Percentiles rank a stretch among this genome's conserved stretches.
Conservation (phyloP, 2,797 vertebrate species). For the Myioborus miniatus region DNA sequence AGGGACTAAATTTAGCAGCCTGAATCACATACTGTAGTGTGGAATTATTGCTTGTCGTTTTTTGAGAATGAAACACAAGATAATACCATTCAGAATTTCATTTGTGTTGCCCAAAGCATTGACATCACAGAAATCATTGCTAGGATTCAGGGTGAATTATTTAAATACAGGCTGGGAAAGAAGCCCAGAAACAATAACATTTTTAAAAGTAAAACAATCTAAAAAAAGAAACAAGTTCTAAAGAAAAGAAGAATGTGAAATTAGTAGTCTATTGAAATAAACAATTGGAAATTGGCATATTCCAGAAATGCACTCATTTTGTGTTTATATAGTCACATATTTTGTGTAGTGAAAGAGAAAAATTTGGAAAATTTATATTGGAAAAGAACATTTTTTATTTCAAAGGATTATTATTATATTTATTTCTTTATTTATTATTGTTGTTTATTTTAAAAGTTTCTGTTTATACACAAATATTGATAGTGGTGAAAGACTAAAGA, state of each 20-base stretch:
- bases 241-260: not conserved
- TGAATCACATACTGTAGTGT: not conserved
- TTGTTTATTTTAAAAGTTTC: not conserved
- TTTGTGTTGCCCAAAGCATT: not conserved
- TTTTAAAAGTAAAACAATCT: not conserved
- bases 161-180: not conserved
- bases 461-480: not conserved
- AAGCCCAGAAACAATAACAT: not conserved
- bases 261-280: not conserved
- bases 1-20: not conserved
- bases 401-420: not conserved
- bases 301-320: not conserved
- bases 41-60: not conserved
- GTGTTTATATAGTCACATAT: rapidly evolving
- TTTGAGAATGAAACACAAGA: not conserved
- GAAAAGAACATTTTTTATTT: not conserved
- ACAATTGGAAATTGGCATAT: not conserved
- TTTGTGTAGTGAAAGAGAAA: not conserved
- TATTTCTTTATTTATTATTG: not conserved
- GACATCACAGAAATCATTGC: not conserved
- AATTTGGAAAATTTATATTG: not conserved
- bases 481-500: not conserved
- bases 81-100: not conserved
- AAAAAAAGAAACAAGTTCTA: not conserved
- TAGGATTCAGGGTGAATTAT: not conserved